Conservation (phyloP, 2,113 vertebrate species). For the Xyrauchen texanus region DNA sequence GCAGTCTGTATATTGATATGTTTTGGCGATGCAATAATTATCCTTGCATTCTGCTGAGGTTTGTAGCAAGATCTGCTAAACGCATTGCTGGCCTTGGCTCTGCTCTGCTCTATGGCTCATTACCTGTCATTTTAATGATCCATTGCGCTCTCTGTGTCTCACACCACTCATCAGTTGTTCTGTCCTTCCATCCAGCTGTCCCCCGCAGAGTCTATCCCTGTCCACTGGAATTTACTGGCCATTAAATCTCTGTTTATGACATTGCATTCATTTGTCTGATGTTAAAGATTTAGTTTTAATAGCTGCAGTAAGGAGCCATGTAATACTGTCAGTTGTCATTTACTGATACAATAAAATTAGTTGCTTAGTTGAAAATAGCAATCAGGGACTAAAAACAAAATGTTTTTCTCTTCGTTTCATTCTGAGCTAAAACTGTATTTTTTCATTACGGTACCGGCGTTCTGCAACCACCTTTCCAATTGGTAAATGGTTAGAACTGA, state of each 20-base stretch:
- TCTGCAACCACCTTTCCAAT: too few relatives aligned
- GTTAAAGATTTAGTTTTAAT: slow-evolving; percentile 18
- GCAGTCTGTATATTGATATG: background rate
- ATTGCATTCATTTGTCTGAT: slow-evolving; percentile 15
- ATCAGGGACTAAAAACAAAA: too few relatives aligned
- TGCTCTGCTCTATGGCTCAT: slow-evolving; percentile 31
- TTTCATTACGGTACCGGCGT: too few relatives aligned
- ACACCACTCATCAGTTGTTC: slow-evolving; percentile 35
- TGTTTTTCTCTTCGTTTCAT: too few relatives aligned
- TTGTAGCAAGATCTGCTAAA: slow-evolving; percentile 8
- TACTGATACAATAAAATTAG: background rate
- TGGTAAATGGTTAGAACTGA: too few relatives aligned
- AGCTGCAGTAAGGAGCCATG: background rate
- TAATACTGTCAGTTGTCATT: background rate
- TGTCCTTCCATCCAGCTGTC: slow-evolving; percentile 42
- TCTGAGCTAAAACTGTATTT: too few relatives aligned
- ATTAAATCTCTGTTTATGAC: slow-evolving; percentile 31
- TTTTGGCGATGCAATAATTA: slow-evolving; percentile 2
- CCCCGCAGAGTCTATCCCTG: slow-evolving; percentile 34
- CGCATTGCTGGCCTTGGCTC: slow-evolving; percentile 21
- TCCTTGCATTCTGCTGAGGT: slow-evolving; percentile 12
- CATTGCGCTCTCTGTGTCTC: slow-evolving; percentile 17
- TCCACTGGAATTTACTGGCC: slow-evolving; percentile 19
- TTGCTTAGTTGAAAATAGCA: too few relatives aligned
- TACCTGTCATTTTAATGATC: slow-evolving; percentile 28